Evolutionary conservation across 2,888 invertebrate species (phyloP).

Genomic region (Sylvicola fuscatus): DNA sequence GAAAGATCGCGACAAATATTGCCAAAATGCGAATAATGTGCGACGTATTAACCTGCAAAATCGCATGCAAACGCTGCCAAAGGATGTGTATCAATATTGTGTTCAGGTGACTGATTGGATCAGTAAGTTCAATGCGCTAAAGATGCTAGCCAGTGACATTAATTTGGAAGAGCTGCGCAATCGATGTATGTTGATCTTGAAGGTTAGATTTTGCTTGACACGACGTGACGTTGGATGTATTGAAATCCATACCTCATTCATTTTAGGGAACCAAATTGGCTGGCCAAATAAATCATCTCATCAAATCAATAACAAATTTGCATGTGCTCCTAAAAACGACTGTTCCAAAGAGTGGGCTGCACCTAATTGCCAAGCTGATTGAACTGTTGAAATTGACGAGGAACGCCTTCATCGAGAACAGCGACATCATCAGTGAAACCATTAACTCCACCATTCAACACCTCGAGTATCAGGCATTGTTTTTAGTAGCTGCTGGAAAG

Average conservation of each 20-base stretch:
- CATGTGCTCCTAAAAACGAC: constrained; percentile 52
- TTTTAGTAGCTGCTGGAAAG: constrained; percentile 42
- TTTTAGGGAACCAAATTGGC: constrained; percentile 43
- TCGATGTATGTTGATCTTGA: constrained; percentile 31
- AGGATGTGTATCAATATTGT: constrained; percentile 7
- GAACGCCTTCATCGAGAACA: constrained; percentile 44
- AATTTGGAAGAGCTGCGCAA: constrained; percentile 32
- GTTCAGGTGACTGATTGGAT: constrained; percentile 9
- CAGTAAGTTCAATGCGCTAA: too few relatives aligned
- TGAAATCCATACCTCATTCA: constrained; percentile 5
- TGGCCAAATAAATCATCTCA: constrained; percentile 36
- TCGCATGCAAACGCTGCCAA: constrained; percentile 25
- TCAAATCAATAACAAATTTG: constrained; percentile 40
- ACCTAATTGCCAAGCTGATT: constrained; percentile 56
- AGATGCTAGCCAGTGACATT: constrained; percentile 26
- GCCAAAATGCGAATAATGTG: constrained; percentile 17
- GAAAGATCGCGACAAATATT: constrained; percentile 27
- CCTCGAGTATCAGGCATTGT: constrained; percentile 51
- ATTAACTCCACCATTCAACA: constrained; percentile 62
- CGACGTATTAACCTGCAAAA: constrained; percentile 26
- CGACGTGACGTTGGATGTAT: too few relatives aligned
- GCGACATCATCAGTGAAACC: constrained; percentile 47
- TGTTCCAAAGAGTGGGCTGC: constrained; percentile 52
- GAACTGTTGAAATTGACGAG: constrained; percentile 64
- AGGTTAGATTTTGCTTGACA: too few relatives aligned